Base-by-base conservation (phyloP, 2,888 invertebrate genomes). In the Aleiodes testaceus region DNA sequence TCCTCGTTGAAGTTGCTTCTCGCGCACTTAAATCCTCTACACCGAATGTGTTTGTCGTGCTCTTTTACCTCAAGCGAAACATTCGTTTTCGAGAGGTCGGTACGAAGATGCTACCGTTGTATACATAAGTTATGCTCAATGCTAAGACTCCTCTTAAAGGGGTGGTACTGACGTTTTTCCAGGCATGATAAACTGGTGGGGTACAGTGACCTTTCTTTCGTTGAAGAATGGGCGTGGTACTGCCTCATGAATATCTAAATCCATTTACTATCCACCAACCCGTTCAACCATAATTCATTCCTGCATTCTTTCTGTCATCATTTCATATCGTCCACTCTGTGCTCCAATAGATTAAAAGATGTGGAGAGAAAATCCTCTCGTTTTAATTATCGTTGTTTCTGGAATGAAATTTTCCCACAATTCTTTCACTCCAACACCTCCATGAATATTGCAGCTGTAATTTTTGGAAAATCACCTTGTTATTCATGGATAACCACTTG, bases 31-130 rank as follows among this genome's bases (percentile, higher is more conserved):
- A 64, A 55, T 63, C 73, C 66, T 55, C 64, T 72, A 20, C 26
- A 45, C 53, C 18, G 69, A 72, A 72, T 75, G 71, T 80, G 79
- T 82, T 82, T 81, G 77, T 82, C 80, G 78, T 78, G 77, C 68
- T 74, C 79, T 80, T 77, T 75, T 67, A 74, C 69, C 73, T 70
- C 72, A 61, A 69, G 75, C 72, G 59, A 74, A 75, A 76, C 74
- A 77, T 77, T 76, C 74, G 73, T 76, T 71, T 67, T 64, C 47
- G 67, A 67, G 63, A 55, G 67, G 59, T 42, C 18, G 52, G 70
- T 55, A 67, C 66, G 67, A 70, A 45, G 44, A 69, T 47, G 69
- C 71, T 70, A 69, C 66, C 52, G 36, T 36, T 59, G 59, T 59
- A 59, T 59, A 59, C 59, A 59, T 59, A 59, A 59, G 59, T 59